Conservation (phyloP, 2,797 vertebrate species). For the Micrastur ruficollis region DNA sequence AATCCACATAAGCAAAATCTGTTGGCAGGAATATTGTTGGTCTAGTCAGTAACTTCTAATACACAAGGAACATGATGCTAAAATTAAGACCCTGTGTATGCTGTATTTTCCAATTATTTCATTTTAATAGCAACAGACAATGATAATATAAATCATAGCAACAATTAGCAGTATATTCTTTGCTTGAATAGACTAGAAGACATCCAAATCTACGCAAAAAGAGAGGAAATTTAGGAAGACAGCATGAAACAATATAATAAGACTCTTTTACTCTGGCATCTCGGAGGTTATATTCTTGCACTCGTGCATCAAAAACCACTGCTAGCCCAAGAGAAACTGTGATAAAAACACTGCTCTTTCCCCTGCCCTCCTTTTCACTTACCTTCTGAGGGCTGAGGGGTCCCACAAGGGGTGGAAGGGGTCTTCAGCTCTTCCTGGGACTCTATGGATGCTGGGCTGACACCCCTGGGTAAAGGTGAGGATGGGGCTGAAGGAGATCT, state of each 20-base stretch:
- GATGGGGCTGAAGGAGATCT: conserved; percentile 73
- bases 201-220: not conserved
- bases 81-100: not conserved
- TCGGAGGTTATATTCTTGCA: not conserved
- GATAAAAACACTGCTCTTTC: not conserved
- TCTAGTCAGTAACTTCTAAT: conserved; percentile 30
- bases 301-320: not conserved
- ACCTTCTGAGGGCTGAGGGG: conserved; percentile 77
- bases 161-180: not conserved
- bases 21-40: conserved; percentile 18
- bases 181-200: not conserved
- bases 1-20: conserved; percentile 46
- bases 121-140: not conserved
- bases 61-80: not conserved
- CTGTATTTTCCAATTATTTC: conserved; percentile 5
- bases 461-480: conserved; percentile 72
- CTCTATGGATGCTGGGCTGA: conserved; percentile 72
- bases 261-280: not conserved
- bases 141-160: not conserved
- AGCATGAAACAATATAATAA: not conserved
- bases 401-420: conserved; percentile 18
- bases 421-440: conserved; percentile 74
- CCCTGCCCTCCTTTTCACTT: conserved; percentile 36
- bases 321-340: not conserved
- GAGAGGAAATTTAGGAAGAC: not conserved